Conservation (phyloP, 2,113 vertebrate species). For the Arenaria interpres region DNA sequence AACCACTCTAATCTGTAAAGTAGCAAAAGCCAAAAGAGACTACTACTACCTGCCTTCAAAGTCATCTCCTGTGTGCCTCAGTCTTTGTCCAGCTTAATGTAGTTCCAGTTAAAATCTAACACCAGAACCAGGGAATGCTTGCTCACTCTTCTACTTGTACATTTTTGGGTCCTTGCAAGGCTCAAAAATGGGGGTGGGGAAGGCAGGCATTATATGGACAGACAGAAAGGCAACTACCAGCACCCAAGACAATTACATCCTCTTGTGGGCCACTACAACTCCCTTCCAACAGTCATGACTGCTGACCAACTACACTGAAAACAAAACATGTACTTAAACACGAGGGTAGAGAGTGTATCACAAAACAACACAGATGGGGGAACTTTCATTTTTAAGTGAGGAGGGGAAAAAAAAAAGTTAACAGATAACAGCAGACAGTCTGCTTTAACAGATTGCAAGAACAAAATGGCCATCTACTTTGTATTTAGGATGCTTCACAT, state of each 20-base stretch:
- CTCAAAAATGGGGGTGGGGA: not conserved
- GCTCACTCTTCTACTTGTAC: not conserved
- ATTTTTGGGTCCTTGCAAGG: not conserved
- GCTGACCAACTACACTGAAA: not conserved
- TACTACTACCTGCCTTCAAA: not conserved
- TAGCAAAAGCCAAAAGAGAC: not conserved
- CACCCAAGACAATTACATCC: not conserved
- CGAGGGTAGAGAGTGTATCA: not conserved
- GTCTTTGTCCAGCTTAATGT: not conserved
- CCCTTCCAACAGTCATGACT: not conserved
- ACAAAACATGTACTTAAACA: not conserved
- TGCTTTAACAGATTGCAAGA: conserved; percentile 62
- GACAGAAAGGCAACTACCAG: not conserved
- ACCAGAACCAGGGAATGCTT: not conserved
- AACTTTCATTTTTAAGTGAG: not conserved
- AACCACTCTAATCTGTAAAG: not conserved
- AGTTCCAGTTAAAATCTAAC: not conserved
- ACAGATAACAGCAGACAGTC: conserved; percentile 53
- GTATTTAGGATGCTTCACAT: conserved; percentile 38
- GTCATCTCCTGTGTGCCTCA: not conserved
- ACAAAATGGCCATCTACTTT: conserved; percentile 59
- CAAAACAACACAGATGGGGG: conserved; percentile 34
- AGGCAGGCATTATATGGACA: not conserved
- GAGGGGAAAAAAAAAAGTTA: not conserved
- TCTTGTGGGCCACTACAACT: not conserved